Percentiles rank a stretch among this genome's conserved stretches.
phyloP scores from a whole-genome alignment of 1,140 invertebrate species.

The Zaprionus ornatus region DNA sequence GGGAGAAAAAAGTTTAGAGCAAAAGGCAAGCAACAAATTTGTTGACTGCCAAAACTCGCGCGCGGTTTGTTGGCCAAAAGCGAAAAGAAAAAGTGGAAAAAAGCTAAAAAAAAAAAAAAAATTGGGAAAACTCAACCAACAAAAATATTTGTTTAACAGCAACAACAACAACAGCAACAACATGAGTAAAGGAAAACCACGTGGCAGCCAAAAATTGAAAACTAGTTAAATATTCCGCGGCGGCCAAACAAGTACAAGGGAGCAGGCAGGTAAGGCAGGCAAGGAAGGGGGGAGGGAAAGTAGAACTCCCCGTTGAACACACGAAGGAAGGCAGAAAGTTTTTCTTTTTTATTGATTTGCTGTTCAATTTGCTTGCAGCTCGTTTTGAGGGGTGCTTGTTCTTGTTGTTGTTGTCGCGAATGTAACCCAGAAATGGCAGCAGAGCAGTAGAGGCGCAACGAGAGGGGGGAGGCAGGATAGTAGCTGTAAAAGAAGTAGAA shows the following conservation, averaged over 20 bases:
- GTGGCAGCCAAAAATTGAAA: constrained; percentile 58
- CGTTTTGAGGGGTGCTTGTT: constrained; percentile 33
- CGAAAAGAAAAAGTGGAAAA: not conserved
- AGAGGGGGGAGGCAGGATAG: constrained; percentile 13
- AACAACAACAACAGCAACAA: constrained; percentile 19
- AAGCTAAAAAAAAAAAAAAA: not conserved
- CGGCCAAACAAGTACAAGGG: constrained; percentile 39
- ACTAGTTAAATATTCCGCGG: constrained; percentile 66
- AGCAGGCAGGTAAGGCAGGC: too few relatives aligned
- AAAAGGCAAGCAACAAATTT: constrained; percentile 46
- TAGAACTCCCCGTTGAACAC: constrained; percentile 29
- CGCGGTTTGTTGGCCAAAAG: constrained; percentile 17
- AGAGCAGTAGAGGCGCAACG: constrained; percentile 11
- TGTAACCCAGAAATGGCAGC: constrained; percentile 72
- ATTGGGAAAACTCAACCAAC: constrained; percentile 13
- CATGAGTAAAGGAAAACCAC: constrained; percentile 17
- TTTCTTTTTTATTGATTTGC: constrained; percentile 69
- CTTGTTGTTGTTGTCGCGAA: constrained; percentile 41
- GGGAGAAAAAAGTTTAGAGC: constrained; percentile 36
- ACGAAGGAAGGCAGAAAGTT: constrained; percentile 19
- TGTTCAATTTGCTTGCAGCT: constrained; percentile 73
- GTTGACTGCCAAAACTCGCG: constrained; percentile 39
- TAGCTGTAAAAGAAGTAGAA: constrained; percentile 23
- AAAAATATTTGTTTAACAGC: constrained; percentile 58
- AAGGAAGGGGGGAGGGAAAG: constrained; percentile 2